Percentiles rank a stretch among this genome's conserved stretches.
Evolutionary conservation across 2,797 vertebrate genomes (phyloP).

Genomic region (Adrianichthys oophorus): DNA sequence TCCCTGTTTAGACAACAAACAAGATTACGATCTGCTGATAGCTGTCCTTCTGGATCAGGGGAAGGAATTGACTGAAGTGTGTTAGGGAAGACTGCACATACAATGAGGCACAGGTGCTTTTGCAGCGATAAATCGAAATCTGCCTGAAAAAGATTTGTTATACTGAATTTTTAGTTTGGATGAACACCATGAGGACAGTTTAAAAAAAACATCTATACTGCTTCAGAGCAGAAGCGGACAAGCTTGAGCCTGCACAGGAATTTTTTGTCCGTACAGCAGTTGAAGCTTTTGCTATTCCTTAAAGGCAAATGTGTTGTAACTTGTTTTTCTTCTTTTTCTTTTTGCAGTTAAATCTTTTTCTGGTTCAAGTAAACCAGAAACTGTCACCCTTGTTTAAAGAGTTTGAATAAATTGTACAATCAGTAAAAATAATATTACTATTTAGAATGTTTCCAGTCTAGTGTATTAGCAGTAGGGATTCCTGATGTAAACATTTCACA

Average conservation of each 20-base stretch:
- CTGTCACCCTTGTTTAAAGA: too few species aligned
- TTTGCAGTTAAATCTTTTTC: background rate
- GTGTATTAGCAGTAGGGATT: too few species aligned
- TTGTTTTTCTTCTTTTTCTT: background rate
- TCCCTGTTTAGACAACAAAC: constrained; percentile 1
- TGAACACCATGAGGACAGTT: constrained; percentile 13
- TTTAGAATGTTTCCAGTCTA: too few species aligned
- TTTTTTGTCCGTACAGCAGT: constrained; percentile 34
- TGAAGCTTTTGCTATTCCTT: background rate
- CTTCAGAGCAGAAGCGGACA: constrained; percentile 29
- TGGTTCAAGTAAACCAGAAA: background rate
- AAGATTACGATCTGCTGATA: background rate
- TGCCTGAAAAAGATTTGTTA: constrained; percentile 15
- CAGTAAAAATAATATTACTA: too few species aligned
- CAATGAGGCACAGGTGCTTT: constrained; percentile 6
- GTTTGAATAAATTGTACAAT: too few species aligned
- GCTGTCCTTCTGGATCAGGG: constrained; percentile 4
- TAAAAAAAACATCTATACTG: constrained; percentile 9
- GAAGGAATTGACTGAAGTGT: constrained; percentile 9
- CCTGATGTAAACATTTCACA: too few species aligned
- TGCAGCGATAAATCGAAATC: constrained; percentile 9
- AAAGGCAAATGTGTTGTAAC: constrained; percentile 2
- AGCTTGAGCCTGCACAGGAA: constrained; percentile 40
- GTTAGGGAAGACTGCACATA: constrained; percentile 1
- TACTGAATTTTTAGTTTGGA: constrained; percentile 6